These are phyloP conservation scores for Lamproptera curius DNA, from an alignment of 2,888 invertebrate species.

Conservation along the genomic window DNA sequence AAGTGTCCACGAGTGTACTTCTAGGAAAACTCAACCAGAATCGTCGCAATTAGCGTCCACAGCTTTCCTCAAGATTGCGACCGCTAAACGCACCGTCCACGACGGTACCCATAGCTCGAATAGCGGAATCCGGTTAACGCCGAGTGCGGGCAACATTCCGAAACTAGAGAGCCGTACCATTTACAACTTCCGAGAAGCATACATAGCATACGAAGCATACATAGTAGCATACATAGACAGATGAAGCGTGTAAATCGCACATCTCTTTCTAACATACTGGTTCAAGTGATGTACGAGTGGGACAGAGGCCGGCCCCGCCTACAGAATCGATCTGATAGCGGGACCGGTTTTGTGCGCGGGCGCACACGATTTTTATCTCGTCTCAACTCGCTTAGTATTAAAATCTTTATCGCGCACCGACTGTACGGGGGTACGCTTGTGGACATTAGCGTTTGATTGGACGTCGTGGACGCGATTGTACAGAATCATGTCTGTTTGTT, in stretches of 20 bases:
- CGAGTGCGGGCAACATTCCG: conserved; percentile 14
- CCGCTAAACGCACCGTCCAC: background rate
- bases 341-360: conserved; percentile 52
- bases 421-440: conserved; percentile 25
- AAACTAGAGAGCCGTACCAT: conserved; percentile 15
- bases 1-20: too few relatives aligned
- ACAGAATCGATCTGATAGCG: conserved; percentile 68
- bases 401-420: conserved; percentile 69
- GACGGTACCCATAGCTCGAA: background rate
- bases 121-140: conserved; percentile 5
- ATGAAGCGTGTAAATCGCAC: conserved; percentile 49
- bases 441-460: conserved; percentile 47
- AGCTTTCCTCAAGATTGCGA: too few relatives aligned
- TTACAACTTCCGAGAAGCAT: conserved; percentile 18
- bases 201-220: conserved; percentile 10
- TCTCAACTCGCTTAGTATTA: conserved; percentile 55
- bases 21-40: too few relatives aligned
- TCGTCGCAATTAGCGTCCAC: too few relatives aligned
- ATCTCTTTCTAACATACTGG: conserved; percentile 32
- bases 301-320: conserved; percentile 53
- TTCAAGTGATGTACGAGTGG: conserved; percentile 39
- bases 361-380: conserved; percentile 55
- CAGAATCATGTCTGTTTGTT: background rate
- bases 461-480: conserved; percentile 15
- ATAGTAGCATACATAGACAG: conserved; percentile 28